Evolutionary conservation across 2,797 vertebrate species (phyloP).

Genomic region (Gymnodraco acuticeps): DNA sequence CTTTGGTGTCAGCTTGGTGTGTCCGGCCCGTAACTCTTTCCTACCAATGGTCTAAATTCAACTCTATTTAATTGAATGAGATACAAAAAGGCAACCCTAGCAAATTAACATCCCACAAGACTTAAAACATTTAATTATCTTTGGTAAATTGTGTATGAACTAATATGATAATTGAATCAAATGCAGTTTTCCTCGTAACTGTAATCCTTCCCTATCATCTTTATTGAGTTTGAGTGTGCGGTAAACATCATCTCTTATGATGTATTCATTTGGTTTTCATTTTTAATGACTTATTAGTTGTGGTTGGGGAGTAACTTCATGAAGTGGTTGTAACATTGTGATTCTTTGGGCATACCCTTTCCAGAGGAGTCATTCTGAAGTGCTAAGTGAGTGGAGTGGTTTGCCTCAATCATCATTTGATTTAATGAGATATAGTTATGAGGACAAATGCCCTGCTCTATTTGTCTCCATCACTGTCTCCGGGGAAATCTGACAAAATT

Average conservation of each 20-base stretch:
- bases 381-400: conserved; percentile 32
- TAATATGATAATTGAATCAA: background rate
- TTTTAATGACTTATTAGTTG: background rate
- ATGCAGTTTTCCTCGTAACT: background rate
- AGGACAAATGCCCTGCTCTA: conserved; percentile 50
- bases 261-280: background rate
- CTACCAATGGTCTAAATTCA: background rate
- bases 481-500: conserved; percentile 44
- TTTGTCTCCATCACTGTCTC: conserved; percentile 58
- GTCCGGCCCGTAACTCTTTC: background rate
- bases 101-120: background rate
- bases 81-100: background rate
- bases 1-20: too few relatives aligned
- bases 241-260: background rate
- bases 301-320: background rate
- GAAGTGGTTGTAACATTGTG: background rate
- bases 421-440: conserved; percentile 59
- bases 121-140: background rate
- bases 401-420: conserved; percentile 52
- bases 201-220: background rate
- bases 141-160: background rate
- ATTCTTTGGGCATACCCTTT: background rate
- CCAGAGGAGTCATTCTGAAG: conserved; percentile 24
- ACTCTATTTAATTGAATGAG: background rate
- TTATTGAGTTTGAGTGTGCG: background rate